Evolutionary conservation across 2,797 vertebrate species (phyloP), one percentile per base, ranked within the genome.

Genomic region (Cygnus olor): DNA sequence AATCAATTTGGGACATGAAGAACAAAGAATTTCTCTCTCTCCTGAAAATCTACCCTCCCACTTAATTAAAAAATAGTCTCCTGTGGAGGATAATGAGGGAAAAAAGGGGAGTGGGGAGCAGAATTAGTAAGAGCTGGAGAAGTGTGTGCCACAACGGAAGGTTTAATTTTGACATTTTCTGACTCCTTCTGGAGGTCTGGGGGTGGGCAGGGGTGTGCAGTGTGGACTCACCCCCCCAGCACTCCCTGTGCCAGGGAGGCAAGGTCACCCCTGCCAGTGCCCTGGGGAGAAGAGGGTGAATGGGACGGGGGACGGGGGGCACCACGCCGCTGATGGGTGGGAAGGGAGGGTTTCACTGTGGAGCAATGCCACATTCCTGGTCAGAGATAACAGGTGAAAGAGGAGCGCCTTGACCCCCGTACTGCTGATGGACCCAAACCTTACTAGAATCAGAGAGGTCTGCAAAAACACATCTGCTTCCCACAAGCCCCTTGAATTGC

Each of bases 41-140:
- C 71, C 61, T 91, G 72, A 25, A 80, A 88, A 64, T 34, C 45
- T 61, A 60, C 27, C 45, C 60, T 90, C 56, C 44, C 38, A 95
- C 30, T 86, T 91, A 86, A 90, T 91, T 87, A 80, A 95, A 94
- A 96, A 93, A 69, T 47, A 65, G 24, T 56, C 27, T 88, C 51
- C 27, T 42, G 51, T 64, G 51, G 24, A 85, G 18, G n/a, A 80
- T 32, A 89, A 89, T 34, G 40, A 86, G n/a, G 38, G 73, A 34
- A 83, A 78, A 63, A 16, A 73, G 18, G 18, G 28, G 25, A 64
- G 17, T 1, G 1, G 11, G 44, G 21, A 86, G 34, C 19, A 85
- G 57, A 68, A 83, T 18, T 14, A 69, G 19, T n/a, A 36, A 28
- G 11, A 84, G 21, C 19, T 34, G 77, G 40, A 80, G 64, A 24